A percentile compares a stretch with the other conserved stretches of the same genome.
Conservation (phyloP, 2,888 invertebrate species). For the Drosophila merina region DNA sequence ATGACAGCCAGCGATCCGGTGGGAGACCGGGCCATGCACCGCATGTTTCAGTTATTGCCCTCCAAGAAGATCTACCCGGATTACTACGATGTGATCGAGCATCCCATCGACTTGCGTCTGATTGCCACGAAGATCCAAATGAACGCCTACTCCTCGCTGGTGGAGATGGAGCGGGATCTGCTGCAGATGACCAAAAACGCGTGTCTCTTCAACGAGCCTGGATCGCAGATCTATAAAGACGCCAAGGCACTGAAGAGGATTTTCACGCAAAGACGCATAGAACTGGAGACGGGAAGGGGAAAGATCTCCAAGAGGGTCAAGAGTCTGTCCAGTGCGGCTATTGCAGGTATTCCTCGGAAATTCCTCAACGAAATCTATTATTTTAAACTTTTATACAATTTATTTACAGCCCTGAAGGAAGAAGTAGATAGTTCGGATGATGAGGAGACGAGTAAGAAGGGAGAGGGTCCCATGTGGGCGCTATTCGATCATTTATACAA, state of each 20-base stretch:
- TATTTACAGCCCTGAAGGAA: constrained; percentile 85
- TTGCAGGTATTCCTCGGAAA: constrained; percentile 60
- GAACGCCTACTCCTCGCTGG: constrained; percentile 90
- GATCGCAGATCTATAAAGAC: constrained; percentile 97
- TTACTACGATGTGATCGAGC: constrained; percentile 96
- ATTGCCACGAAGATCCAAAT: constrained; percentile 96
- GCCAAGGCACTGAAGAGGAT: constrained; percentile 92
- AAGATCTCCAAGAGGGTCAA: constrained; percentile 82
- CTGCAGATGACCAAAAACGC: constrained; percentile 97
- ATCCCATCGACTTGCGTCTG: constrained; percentile 96
- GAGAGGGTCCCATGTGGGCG: constrained; percentile 94
- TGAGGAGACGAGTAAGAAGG: constrained; percentile 85
- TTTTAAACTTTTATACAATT: background rate
- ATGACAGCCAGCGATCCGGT: constrained; percentile 92
- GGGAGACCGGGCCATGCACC: constrained; percentile 92
- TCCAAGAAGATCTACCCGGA: constrained; percentile 97
- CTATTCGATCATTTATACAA: constrained; percentile 92
- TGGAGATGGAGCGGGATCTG: constrained; percentile 95
- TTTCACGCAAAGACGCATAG: constrained; percentile 88
- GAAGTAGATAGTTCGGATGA: constrained; percentile 87
- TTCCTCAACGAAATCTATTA: background rate
- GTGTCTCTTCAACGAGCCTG: constrained; percentile 97
- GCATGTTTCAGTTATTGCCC: constrained; percentile 95
- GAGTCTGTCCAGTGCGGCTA: constrained; percentile 72
- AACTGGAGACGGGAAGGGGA: constrained; percentile 89